phyloP scores from a whole-genome alignment of 1,140 invertebrate genomes.

The Pseudomyrmex cubaensis region DNA sequence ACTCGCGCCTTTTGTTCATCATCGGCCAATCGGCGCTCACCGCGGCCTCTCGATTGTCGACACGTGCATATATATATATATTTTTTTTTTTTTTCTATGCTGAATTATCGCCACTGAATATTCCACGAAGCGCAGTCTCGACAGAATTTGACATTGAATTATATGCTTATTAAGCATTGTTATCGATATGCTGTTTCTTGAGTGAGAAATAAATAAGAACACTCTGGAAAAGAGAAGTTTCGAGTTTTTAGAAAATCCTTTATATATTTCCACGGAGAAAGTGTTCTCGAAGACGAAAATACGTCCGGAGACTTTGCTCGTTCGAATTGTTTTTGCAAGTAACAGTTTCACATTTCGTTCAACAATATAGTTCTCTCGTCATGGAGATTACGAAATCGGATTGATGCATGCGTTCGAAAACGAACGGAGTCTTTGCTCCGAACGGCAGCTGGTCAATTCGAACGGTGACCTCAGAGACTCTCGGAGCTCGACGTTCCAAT shows the following conservation, averaged over 20 bases:
- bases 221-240: constrained; percentile 1
- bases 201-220: neutral
- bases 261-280: neutral
- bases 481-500: constrained; percentile 63
- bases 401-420: neutral
- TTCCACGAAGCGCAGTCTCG: constrained; percentile 33
- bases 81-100: constrained; percentile 28
- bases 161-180: constrained; percentile 23
- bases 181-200: neutral
- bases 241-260: neutral
- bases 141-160: constrained; percentile 47
- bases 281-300: neutral
- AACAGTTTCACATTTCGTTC: too few relatives aligned
- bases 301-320: too few relatives aligned
- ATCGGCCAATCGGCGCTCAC: constrained; percentile 40
- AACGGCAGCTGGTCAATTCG: constrained; percentile 47
- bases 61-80: constrained; percentile 1
- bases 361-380: too few relatives aligned
- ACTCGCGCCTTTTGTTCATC: constrained; percentile 65
- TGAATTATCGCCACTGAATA: constrained; percentile 48
- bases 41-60: constrained; percentile 42
- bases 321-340: too few relatives aligned
- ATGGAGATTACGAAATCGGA: neutral
- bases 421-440: constrained; percentile 22
- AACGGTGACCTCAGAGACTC: constrained; percentile 47